phyloP scores from a whole-genome alignment of 2,113 vertebrate genomes.

The Cettia cetti region DNA sequence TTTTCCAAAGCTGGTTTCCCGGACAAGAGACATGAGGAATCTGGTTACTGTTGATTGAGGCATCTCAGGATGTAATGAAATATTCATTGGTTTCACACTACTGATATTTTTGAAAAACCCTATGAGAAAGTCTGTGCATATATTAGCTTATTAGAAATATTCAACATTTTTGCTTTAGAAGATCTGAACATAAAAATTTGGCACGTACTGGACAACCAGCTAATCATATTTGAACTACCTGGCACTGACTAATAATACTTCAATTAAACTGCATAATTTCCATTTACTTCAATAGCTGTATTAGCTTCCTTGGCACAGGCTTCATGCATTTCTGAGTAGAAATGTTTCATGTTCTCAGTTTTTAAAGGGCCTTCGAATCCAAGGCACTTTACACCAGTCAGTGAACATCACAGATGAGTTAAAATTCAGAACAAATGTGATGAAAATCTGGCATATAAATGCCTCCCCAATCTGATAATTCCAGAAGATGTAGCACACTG shows the following conservation, averaged over 20 bases:
- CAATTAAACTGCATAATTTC: neutral
- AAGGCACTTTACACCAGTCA: neutral
- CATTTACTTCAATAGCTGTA: neutral
- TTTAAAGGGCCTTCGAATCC: conserved; percentile 2
- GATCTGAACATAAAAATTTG: neutral
- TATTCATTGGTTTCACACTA: conserved; percentile 39
- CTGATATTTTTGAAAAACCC: neutral
- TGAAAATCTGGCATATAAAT: neutral
- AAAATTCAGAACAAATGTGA: neutral
- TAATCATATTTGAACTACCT: conserved; percentile 9
- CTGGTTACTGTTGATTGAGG: conserved; percentile 4
- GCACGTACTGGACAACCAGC: neutral
- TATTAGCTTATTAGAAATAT: neutral
- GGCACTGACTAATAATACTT: neutral
- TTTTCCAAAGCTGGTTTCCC: neutral
- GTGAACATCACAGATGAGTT: neutral
- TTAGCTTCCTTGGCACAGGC: neutral
- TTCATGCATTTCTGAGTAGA: neutral
- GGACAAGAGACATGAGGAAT: neutral
- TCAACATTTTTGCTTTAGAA: neutral
- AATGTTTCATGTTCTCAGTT: neutral
- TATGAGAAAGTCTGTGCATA: neutral
- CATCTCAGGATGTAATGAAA: conserved; percentile 27
- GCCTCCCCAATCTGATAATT: neutral
- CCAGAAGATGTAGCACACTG: neutral